Base-by-base conservation (phyloP, 2,113 vertebrate species). In the Phoenicopterus ruber region DNA sequence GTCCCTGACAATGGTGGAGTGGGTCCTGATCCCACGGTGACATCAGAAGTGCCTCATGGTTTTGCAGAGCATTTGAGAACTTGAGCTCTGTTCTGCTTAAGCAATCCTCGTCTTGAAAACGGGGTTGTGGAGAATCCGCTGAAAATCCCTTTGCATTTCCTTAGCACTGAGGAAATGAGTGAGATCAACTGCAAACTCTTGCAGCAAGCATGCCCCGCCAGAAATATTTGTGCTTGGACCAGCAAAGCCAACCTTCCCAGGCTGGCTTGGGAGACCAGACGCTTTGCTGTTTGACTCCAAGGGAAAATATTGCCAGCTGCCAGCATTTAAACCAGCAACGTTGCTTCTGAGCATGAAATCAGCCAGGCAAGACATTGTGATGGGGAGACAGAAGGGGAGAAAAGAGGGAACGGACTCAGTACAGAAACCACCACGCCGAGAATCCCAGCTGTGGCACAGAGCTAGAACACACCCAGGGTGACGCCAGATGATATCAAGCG, bases 181-280 rank as follows among this genome's bases (percentile, higher is more conserved):
- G 91, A 88, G 89, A 76, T 73, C 82, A 55, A 20, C 92, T 86
- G 67, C 90, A 71, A 90, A 72, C 62, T 88, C 84, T 76, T 10
- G 13, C 70, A 91, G 74, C 0, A 0, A 90, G 74, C 31, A 2
- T 38, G 47, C 49, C 36, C 82, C 93, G 95, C 95, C 94, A 97
- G 95, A 88, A 93, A 73, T 90, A 70, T 13, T 65, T 89, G 86
- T 31, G 63, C 71, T 89, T 69, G 87, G 86, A 61, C 81, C 93
- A 90, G 46, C 69, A 70, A 66, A 91, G 90, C 87, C 89, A 93
- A 62, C 65, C 69, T 94, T 90, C 92, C 66, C 85, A 55, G 74
- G 74, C 72, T 76, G 72, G 61, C 72, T 20, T 49, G 55, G 88
- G 78, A 95, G 44, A 74, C 58, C 89, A 88, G 93, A 47, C 34